Evolutionary conservation across 2,888 invertebrate genomes (phyloP).

Genomic region (Nysson spinosus): DNA sequence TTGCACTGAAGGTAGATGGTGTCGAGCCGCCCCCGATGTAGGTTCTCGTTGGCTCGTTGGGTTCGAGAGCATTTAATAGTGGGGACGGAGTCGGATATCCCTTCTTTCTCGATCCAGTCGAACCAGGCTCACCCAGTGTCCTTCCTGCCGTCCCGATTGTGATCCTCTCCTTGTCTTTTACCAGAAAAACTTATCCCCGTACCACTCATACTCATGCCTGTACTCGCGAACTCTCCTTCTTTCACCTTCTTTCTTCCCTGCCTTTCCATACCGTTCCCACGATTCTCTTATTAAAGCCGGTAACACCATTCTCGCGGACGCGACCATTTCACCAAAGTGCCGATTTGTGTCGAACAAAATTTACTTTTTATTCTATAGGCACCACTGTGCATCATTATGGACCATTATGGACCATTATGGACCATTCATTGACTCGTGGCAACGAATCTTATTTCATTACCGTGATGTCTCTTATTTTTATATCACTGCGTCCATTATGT

Average conservation of each 20-base stretch:
- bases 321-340: conserved; percentile 39
- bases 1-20: conserved; percentile 71
- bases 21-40: conserved; percentile 57
- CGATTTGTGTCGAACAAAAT: conserved; percentile 53
- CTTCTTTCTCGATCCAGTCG: conserved; percentile 47
- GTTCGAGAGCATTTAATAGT: conserved; percentile 58
- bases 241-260: conserved; percentile 21
- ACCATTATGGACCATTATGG: no score
- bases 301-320: conserved; percentile 33
- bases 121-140: conserved; percentile 40
- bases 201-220: no score
- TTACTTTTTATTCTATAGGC: no score
- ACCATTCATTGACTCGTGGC: no score
- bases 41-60: conserved; percentile 47
- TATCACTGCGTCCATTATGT: no score
- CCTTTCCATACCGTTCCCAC: conserved; percentile 46
- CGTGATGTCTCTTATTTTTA: no score
- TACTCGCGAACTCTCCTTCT: conserved; percentile 20
- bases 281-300: conserved; percentile 45
- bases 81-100: conserved; percentile 60
- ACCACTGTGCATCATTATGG: no score
- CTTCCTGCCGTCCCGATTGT: conserved; percentile 41
- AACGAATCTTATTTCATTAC: no score
- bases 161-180: conserved; percentile 33
- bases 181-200: conserved; percentile 21